phyloP scores from a whole-genome alignment of 2,797 vertebrate species.

The Parotocinclus haroldoi region DNA sequence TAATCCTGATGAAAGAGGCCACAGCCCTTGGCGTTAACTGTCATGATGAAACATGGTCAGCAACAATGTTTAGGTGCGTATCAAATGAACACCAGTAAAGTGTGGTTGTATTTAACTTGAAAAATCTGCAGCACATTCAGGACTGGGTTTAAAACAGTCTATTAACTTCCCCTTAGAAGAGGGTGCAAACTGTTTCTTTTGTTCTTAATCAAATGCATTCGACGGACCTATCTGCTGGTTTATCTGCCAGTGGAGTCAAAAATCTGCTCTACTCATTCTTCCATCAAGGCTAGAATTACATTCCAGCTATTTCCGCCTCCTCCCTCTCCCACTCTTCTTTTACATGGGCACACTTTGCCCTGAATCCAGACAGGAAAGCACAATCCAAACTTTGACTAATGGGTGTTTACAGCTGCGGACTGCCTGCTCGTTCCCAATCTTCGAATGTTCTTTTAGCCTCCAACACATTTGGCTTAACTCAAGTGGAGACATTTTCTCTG shows the following conservation, averaged over 20 bases:
- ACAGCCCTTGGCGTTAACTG: too few species aligned
- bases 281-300: constrained; percentile 52
- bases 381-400: constrained; percentile 63
- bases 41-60: too few species aligned
- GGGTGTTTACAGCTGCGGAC: constrained; percentile 71
- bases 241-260: constrained; percentile 6
- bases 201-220: too few species aligned
- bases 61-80: too few species aligned
- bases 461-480: constrained; percentile 36
- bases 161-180: too few species aligned
- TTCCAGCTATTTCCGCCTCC: constrained; percentile 50
- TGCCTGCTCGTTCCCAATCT: constrained; percentile 58
- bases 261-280: constrained; percentile 19
- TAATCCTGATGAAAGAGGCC: too few species aligned
- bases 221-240: not conserved
- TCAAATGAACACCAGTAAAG: too few species aligned
- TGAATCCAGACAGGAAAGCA: constrained; percentile 56
- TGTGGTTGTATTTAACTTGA: too few species aligned
- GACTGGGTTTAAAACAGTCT: too few species aligned
- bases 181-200: too few species aligned
- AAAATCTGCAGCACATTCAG: too few species aligned
- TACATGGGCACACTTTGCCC: constrained; percentile 35
- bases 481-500: constrained; percentile 41
- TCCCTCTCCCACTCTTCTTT: constrained; percentile 32
- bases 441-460: constrained; percentile 50